These are phyloP conservation scores for Lepidurus arcticus DNA, from an alignment of 1,140 invertebrate genomes.

Conservation along the genomic window DNA sequence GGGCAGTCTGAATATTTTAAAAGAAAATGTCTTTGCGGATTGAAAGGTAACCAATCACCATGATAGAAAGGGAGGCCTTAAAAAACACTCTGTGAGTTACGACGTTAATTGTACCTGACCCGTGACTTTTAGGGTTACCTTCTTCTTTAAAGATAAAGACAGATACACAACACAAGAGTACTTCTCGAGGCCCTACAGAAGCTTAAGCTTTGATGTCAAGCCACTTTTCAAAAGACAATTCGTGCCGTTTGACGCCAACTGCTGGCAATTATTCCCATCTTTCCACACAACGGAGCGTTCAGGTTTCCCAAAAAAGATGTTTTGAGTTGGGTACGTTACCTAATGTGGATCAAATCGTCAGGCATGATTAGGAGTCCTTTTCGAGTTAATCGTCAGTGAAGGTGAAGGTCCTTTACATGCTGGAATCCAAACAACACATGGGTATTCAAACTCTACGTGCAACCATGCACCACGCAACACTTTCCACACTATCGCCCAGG, in stretches of 20 bases:
- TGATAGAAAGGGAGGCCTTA: background rate
- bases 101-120: background rate
- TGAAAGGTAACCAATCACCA: background rate
- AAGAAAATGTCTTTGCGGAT: too few relatives aligned
- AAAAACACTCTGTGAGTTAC: background rate
- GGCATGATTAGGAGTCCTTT: background rate
- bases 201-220: background rate
- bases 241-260: background rate
- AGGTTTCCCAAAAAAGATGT: background rate
- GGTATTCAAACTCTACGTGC: background rate
- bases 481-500: background rate
- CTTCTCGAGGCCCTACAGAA: background rate
- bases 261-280: background rate
- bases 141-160: background rate
- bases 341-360: background rate
- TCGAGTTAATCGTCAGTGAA: background rate
- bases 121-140: background rate
- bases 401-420: background rate
- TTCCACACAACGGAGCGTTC: background rate
- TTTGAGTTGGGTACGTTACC: background rate
- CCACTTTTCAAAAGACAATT: conserved; percentile 1
- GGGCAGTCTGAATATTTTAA: too few relatives aligned
- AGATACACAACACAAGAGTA: background rate
- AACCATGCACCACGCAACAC: background rate
- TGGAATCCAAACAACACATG: background rate